These are phyloP conservation scores for Heteronetta atricapilla DNA, from an alignment of 2,113 vertebrate species.

Conservation along the genomic window DNA sequence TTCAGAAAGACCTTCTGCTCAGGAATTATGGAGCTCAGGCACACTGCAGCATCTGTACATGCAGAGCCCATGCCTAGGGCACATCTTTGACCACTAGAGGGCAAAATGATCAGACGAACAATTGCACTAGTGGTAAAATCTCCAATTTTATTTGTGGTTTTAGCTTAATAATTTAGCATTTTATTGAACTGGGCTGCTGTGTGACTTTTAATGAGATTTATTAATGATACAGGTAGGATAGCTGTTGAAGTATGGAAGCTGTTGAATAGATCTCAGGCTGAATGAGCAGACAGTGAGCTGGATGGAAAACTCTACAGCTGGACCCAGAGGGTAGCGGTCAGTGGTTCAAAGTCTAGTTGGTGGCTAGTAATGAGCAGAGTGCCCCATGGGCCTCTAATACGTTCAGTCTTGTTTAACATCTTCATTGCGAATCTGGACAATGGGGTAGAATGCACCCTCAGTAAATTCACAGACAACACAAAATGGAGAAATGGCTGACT, in stretches of 20 bases:
- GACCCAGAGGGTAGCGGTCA: neutral
- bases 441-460: neutral
- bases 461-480: neutral
- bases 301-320: neutral
- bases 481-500: neutral
- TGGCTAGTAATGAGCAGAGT: neutral
- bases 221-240: neutral
- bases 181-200: neutral
- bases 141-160: neutral
- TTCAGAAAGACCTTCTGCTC: neutral
- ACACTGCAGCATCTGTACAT: neutral
- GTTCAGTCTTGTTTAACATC: neutral
- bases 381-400: neutral
- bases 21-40: neutral
- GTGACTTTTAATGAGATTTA: neutral
- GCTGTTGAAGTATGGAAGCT: too few species aligned
- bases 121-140: neutral
- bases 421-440: neutral
- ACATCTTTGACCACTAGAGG: neutral
- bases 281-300: neutral
- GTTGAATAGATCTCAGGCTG: too few species aligned
- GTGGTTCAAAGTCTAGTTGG: neutral
- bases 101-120: neutral
- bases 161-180: neutral
- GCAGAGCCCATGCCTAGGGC: accelerated